Evolutionary conservation across 2,113 vertebrate species (phyloP), one percentile per base, ranked within the genome.

Genomic region (Sturnira hondurensis): DNA sequence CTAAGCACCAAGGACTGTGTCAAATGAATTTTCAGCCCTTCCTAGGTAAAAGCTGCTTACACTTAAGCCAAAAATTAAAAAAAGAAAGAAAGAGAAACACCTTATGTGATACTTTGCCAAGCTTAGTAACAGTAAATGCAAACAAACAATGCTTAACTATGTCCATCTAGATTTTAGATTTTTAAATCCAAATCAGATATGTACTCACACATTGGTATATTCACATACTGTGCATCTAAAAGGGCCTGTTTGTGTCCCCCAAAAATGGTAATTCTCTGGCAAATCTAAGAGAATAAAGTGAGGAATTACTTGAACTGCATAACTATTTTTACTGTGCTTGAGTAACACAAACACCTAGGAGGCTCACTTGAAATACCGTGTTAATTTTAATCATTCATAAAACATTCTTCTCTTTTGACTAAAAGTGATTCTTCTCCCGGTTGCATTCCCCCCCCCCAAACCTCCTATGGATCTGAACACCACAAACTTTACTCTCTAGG

Each of bases 241-340:
- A 87, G 19, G 36, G 67, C 12, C 38, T 84, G 19, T 68, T 71
- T 89, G 19, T 77, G 54, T 77, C 14, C 33, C 33, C 61, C 17
- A 1, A 93, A 93, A 93, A 86, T 7, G 17, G 54, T 82, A 85
- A 71, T 95, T 94, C 71, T 74, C 68, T 70, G 76, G 31, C 81
- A 93, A 96, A 38, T 80, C 12, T 86, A 89, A 73, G 38, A 84
- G 41, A 95, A 77, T 65, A 89, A 95, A 95, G 86, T 17, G 41
- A 24, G 43, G 15, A 81, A 68, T 61, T 89, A 71, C 50, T 89
- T 22, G 8, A 90, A 94, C 33, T 74, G 43, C 63, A 20, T 52
- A 81, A 95, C 33, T 76, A 86, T 84, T 94, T 95, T 95, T 41
- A 95, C 50, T 68, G 33, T 78, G 41, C 45, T 43, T 67, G 20